These are phyloP conservation scores for Stratiomys singularior DNA, from an alignment of 2,888 invertebrate species.

Conservation along the genomic window DNA sequence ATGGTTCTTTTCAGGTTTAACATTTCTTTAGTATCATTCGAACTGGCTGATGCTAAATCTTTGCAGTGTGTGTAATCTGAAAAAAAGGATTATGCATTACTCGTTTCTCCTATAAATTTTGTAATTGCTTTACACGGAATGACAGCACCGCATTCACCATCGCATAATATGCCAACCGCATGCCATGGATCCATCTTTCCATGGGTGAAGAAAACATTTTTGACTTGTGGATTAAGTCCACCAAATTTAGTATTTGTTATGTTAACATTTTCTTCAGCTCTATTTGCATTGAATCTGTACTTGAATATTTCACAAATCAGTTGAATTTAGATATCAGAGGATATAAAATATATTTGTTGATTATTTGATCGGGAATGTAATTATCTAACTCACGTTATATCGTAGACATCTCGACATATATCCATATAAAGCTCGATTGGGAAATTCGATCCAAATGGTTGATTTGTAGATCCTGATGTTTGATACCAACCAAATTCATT, in stretches of 20 bases:
- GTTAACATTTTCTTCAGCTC: conserved; percentile 54
- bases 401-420: conserved; percentile 60
- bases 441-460: conserved; percentile 68
- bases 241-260: conserved; percentile 68
- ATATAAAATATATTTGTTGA: neutral
- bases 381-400: conserved; percentile 39
- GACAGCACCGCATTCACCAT: neutral
- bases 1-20: conserved; percentile 59
- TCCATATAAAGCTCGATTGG: conserved; percentile 58
- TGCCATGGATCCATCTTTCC: conserved; percentile 71
- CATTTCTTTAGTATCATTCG: conserved; percentile 58
- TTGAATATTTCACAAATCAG: neutral
- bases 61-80: conserved; percentile 60
- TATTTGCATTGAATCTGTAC: conserved; percentile 12
- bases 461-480: conserved; percentile 71
- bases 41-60: conserved; percentile 59
- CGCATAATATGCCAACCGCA: conserved; percentile 65
- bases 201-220: conserved; percentile 68
- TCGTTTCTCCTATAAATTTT: neutral
- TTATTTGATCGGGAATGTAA: neutral
- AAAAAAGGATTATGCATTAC: conserved; percentile 18
- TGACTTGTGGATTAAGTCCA: conserved; percentile 64
- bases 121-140: neutral
- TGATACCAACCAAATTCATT: conserved; percentile 88
- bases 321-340: too few species aligned